Percentiles rank a stretch among this genome's conserved stretches.
phyloP scores from a whole-genome alignment of 2,888 invertebrate species.

The Aporophyla nigra region DNA sequence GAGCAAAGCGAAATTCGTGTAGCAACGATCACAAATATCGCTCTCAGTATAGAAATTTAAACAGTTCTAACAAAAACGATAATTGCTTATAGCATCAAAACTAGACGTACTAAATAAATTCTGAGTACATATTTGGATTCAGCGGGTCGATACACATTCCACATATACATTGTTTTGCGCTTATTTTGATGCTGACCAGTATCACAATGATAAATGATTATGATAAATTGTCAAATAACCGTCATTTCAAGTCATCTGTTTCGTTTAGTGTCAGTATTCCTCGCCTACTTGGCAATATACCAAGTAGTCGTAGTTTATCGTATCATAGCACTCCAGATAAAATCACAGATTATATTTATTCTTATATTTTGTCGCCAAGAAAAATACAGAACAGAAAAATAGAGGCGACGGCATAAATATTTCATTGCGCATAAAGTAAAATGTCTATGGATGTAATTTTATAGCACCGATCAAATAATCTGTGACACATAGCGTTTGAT shows the following conservation, averaged over 20 bases:
- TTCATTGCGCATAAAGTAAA: constrained; percentile 40
- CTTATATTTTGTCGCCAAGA: constrained; percentile 3
- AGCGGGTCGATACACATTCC: no score
- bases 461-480: constrained; percentile 33
- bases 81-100: no score
- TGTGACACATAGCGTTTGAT: background rate
- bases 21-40: no score
- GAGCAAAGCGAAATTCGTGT: no score
- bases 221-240: background rate
- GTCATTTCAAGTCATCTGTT: constrained; percentile 29
- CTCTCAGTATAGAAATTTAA: no score
- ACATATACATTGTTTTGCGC: no score
- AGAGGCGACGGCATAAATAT: constrained; percentile 31
- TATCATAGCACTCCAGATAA: constrained; percentile 10
- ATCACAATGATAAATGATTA: background rate
- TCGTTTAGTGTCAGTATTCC: background rate
- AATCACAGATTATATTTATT: constrained; percentile 30
- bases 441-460: constrained; percentile 14
- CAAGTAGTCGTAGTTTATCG: constrained; percentile 33
- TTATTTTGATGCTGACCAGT: no score
- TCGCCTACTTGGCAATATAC: constrained; percentile 35
- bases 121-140: no score
- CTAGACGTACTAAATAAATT: no score
- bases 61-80: no score
- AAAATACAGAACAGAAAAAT: constrained; percentile 2